Evolutionary conservation across 64 coral and sea anemone species (phyloP), one percentile per base, ranked within the genome.

Genomic region (Montipora efflorescens): DNA sequence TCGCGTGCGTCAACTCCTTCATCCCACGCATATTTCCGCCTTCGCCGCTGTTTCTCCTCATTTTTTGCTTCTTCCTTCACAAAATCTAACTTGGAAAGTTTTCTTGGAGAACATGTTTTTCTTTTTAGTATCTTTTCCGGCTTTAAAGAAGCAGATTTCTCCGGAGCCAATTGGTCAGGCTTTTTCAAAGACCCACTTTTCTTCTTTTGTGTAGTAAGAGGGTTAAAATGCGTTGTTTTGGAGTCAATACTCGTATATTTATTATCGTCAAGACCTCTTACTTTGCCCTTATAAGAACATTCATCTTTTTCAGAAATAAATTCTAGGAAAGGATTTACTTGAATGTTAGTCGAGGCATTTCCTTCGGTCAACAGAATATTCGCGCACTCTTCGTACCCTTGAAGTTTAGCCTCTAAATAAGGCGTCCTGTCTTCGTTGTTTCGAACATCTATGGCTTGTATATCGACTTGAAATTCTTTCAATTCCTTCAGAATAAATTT

Each of bases 291-390:
- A 18, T 19, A 49, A 72, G 82, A 22, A 22, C 5, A 9, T 18
- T 86, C 82, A 15, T 86, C 82, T 67, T 86, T 86, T 19, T 20
- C 22, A 67, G 15, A 68, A 59, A 45, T 74, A 14, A 94, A 96
- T n/a, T 98, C 98, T 67, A 99, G 77, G 23, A 99, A 99, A 18
- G 98, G 98, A 73, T 99, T 99, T 12, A 99, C 98, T 80, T 96
- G 83, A 48, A 96, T 95, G 47, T 81, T 74, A 22, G 47, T 84
- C 0, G 98, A 99, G 0, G 98, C 95, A 64, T 80, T 88, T 18
- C 95, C 95, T 45, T 94, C 90, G 22, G 87, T 77, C 19, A 75
- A 50, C 25, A 99, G 71, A 51, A 99, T 81, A 3, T 88, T 4
- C 6, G 92, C 92, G 18, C 98, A 99, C 19, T 94, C 90, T 51